Evolutionary conservation across 2,888 invertebrate species (phyloP).

Genomic region (Antheraea assamensis): DNA sequence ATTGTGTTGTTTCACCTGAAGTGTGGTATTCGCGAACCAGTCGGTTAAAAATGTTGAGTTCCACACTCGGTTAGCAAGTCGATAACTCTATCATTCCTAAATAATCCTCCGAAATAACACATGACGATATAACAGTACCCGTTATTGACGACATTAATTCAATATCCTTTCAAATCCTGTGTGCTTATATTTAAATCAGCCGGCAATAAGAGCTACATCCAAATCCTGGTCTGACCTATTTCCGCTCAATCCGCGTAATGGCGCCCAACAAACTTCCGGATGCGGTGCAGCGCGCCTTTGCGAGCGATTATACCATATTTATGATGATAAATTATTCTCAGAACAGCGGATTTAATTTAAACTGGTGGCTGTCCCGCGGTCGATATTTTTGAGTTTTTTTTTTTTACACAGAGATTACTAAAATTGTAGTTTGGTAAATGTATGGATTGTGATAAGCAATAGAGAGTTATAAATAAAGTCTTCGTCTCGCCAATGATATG

Average conservation of each 20-base stretch:
- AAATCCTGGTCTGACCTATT: conserved; percentile 79
- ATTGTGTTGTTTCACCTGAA: too few species aligned
- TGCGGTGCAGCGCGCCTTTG: conserved; percentile 35
- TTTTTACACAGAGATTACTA: too few species aligned
- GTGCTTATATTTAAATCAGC: conserved; percentile 75
- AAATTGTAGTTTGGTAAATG: too few species aligned
- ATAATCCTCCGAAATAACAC: neutral
- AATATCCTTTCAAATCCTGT: conserved; percentile 41
- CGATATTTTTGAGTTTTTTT: too few species aligned
- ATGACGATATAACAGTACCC: neutral
- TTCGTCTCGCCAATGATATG: too few species aligned
- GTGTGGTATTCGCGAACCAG: too few species aligned
- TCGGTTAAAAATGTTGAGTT: too few species aligned
- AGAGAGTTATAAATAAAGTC: too few species aligned
- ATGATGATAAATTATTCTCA: neutral
- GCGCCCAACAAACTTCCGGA: conserved; percentile 56
- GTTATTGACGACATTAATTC: conserved; percentile 6
- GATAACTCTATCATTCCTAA: neutral
- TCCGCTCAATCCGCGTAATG: conserved; percentile 74
- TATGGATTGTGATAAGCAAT: too few species aligned
- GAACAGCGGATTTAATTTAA: neutral
- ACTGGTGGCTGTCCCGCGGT: too few species aligned
- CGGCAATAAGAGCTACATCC: conserved; percentile 61
- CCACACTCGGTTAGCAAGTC: neutral
- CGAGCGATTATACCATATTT: conserved; percentile 35